These are phyloP conservation scores for Rousettus leschenaultii DNA, from an alignment of 2,113 vertebrate species.

Conservation along the genomic window DNA sequence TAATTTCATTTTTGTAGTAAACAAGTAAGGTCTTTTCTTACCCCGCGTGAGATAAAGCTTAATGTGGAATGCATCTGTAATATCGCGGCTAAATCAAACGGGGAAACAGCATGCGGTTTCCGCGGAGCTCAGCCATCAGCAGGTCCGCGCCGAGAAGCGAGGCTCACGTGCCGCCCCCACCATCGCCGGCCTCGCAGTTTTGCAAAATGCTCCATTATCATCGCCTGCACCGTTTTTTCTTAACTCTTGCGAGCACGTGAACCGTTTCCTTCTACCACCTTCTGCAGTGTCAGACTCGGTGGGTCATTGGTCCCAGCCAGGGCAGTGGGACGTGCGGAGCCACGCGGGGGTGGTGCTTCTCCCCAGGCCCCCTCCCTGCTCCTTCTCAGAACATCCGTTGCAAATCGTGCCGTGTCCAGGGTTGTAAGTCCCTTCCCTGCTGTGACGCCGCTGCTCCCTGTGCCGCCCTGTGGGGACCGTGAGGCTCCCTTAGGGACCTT, in stretches of 20 bases:
- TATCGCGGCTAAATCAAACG: neutral
- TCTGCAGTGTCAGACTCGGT: neutral
- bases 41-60: neutral
- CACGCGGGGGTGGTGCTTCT: too few relatives aligned
- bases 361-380: neutral
- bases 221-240: neutral
- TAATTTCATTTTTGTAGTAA: neutral
- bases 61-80: neutral
- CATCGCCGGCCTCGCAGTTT: neutral
- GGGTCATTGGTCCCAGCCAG: neutral
- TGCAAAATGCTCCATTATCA: neutral
- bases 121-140: neutral
- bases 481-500: neutral
- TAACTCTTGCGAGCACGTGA: neutral
- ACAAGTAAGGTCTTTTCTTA: neutral
- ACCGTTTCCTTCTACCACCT: neutral
- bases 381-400: neutral
- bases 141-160: neutral
- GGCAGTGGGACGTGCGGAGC: neutral
- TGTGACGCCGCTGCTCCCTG: neutral
- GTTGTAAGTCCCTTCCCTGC: neutral
- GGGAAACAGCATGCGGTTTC: neutral
- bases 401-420: neutral
- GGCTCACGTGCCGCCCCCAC: neutral
- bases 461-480: too few relatives aligned